A percentile compares a stretch with the other conserved stretches of the same genome.
These are phyloP conservation scores for Pterostichus niger DNA, from an alignment of 2,888 invertebrate genomes.

Conservation along the genomic window DNA sequence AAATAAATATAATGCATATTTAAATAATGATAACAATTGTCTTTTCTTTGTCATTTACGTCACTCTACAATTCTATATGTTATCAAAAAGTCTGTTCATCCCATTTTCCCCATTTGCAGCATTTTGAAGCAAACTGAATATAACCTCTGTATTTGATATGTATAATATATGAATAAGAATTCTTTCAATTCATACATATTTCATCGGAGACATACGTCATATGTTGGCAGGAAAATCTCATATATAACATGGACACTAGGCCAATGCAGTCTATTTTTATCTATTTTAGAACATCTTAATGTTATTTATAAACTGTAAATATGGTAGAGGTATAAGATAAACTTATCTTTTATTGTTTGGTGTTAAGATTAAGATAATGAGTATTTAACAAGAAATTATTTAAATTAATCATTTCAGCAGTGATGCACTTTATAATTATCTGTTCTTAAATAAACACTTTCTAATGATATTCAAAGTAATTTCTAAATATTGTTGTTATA, in stretches of 20 bases:
- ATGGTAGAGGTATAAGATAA: neutral
- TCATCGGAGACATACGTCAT: conserved; percentile 5
- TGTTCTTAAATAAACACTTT: neutral
- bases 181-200: conserved; percentile 39
- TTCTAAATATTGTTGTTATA: too few relatives aligned
- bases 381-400: too few relatives aligned
- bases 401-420: neutral
- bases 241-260: conserved; percentile 8
- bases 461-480: too few relatives aligned
- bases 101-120: neutral
- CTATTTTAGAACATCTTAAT: conserved; percentile 11
- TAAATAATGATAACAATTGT: conserved; percentile 19
- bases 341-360: neutral
- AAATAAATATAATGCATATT: conserved; percentile 12
- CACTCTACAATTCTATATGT: neutral
- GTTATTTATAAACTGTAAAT: conserved; percentile 30
- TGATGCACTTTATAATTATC: neutral
- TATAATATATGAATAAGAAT: neutral
- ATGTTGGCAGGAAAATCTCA: conserved; percentile 19
- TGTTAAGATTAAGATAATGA: conserved; percentile 10
- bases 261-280: conserved; percentile 29
- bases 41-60: neutral
- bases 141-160: neutral
- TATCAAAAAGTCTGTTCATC: neutral
- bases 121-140: conserved; percentile 21